Evolutionary conservation across 2,113 vertebrate genomes (phyloP), one percentile per base, ranked within the genome.

Genomic region (Phoxinus phoxinus): DNA sequence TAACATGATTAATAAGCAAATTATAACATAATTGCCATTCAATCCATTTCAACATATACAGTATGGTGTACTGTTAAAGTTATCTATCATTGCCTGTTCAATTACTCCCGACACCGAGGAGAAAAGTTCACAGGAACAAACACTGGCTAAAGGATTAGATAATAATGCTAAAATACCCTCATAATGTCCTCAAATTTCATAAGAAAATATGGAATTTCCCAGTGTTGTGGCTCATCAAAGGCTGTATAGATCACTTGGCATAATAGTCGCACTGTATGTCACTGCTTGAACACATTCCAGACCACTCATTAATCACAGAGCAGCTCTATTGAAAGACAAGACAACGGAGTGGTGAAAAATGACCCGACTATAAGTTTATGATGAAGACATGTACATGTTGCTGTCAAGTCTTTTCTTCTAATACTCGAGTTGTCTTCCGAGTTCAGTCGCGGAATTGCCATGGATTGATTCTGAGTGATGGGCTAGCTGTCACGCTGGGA

Each of bases 301-400:
- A 78, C 58, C 71, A 11, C n/a, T 87, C 83, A 81, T 87, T 85
- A 81, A 85, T 87, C 86, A 87, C 30, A 53, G 19, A 3, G 65
- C 59, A 63, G 48, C 41, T 86, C 83, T 30, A 27, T 37, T 71
- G 69, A 85, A 61, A 4, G 77, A 41, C 27, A 72, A 75, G 78
- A 76, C 77, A 51, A 58, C 21, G 69, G 25, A 19, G 56, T 48
- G 4, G 46, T 74, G 44, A 81, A 84, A 85, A 75, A 76, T 35
- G 48, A 84, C n/a, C 46, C 75, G 6, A 21, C 76, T 59, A 53
- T 80, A 23, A 46, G n/a, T 58, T 72, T 15, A 56, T 48, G 21
- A 82, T 58, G 56, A 77, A 84, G 83, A 63, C 13, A 19, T 63
- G 59, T 41, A 76, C 58, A 63, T 65, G 86, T 30, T 69, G 76